Evolutionary conservation across 2,113 vertebrate species (phyloP), one percentile per base, ranked within the genome.

Genomic region (Eolophus roseicapilla): DNA sequence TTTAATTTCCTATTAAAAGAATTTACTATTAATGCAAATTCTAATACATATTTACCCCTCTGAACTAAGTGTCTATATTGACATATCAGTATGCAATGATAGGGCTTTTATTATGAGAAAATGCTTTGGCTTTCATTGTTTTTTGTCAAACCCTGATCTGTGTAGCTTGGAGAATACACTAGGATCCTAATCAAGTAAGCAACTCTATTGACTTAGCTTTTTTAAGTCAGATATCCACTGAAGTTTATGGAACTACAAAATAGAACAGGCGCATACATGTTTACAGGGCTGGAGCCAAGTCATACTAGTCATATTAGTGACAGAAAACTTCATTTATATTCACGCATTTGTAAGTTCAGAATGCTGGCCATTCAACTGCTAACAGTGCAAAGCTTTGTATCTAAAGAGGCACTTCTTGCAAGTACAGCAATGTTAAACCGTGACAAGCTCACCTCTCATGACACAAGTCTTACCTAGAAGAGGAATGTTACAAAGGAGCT

Each of bases 231-330:
- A 69, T 29, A 75, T 63, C 18, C 31, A 21, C 7, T 29, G 50
- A 86, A 73, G 39, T 88, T 76, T 19, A 35, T 2, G 5, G 47
- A 64, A 68, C 31, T 82, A 29, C 57, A 41, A 28, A 44, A 3
- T 18, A 37, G 33, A 20, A 43, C 2, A 89, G 53, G 39, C 20
- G 28, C 0, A 4, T 8, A 25, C 0, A 0, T 9, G 43, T 28
- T 85, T 33, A 39, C 23, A 43, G 33, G 68, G 33, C 4, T 49
- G 14, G 21, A 86, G 74, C 31, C 67, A 91, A 88, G 46, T 64
- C 29, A 39, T 39, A 39, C 39, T 39, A 39, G 39, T 39, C 39
- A 39, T 39, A 29, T 16, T 25, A 64, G 33, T 41, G 64, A 76
- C 57, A 85, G 82, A 53, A 94, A 93, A 69, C 28, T 74, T 60